A percentile compares a stretch with the other conserved stretches of the same genome.
Conservation (phyloP, 2,113 vertebrate genomes). For the Amblyornis subalaris region DNA sequence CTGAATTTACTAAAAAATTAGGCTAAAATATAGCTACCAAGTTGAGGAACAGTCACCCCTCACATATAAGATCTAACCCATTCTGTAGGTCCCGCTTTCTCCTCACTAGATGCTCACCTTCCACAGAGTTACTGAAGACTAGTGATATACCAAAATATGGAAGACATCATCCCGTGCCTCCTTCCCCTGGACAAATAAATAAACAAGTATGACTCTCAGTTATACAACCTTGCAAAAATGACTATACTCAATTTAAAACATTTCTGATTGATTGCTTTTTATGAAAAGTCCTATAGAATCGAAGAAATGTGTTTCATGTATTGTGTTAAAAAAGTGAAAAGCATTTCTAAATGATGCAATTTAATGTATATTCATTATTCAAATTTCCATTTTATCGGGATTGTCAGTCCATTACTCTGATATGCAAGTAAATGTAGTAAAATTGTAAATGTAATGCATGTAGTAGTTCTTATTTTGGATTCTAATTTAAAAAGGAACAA, state of each 20-base stretch:
- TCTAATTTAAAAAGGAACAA: background rate
- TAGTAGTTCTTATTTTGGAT: background rate
- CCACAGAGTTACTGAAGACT: background rate
- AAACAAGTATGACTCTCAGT: background rate
- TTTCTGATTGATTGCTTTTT: background rate
- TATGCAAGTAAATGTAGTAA: background rate
- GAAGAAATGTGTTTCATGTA: background rate
- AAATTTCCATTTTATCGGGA: background rate
- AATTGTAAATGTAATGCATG: background rate
- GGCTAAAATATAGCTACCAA: background rate
- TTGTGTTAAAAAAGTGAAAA: background rate
- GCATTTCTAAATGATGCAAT: background rate
- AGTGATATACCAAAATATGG: background rate
- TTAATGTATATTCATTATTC: background rate
- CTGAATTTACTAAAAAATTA: background rate
- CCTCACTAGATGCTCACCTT: background rate
- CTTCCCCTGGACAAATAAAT: background rate
- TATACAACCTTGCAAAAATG: background rate
- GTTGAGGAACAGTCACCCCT: background rate
- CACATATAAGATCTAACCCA: background rate
- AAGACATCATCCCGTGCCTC: background rate
- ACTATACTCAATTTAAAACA: background rate
- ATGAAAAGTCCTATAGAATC: background rate
- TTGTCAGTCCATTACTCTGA: background rate
- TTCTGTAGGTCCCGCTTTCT: background rate